phyloP scores from a whole-genome alignment of 2,113 vertebrate species.

The Turnix velox region DNA sequence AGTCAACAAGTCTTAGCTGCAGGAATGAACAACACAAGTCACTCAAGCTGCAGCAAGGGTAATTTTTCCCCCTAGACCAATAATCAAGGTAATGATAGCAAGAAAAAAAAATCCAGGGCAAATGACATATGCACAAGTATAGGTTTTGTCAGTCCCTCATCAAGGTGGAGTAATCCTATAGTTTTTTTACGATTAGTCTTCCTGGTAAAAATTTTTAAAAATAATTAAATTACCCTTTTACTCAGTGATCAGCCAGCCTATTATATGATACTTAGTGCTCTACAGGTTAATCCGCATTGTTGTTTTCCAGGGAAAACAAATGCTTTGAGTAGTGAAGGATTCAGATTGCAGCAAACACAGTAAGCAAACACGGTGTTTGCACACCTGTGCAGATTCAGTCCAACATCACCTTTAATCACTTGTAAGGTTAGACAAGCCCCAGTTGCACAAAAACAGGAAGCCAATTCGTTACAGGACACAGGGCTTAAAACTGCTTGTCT shows the following conservation, averaged over 20 bases:
- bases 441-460: neutral
- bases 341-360: constrained; percentile 25
- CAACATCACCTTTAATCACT: neutral
- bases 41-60: neutral
- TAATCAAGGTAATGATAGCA: neutral
- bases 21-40: neutral
- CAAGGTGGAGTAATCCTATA: neutral
- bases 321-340: neutral
- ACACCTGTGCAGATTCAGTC: constrained; percentile 6
- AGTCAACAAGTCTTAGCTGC: neutral
- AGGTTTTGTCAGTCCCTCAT: neutral
- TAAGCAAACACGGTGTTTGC: neutral
- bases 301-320: constrained; percentile 21
- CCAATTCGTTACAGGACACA: neutral
- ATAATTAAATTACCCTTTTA: neutral
- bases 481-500: neutral
- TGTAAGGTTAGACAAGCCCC: neutral
- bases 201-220: neutral
- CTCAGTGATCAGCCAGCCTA: neutral
- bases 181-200: neutral
- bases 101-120: neutral
- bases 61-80: neutral
- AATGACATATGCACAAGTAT: neutral
- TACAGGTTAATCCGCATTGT: neutral
- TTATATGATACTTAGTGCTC: neutral